Percentiles rank a stretch among this genome's conserved stretches.
phyloP scores from a whole-genome alignment of 1,140 invertebrate species.

The Andricus grossulariae region DNA sequence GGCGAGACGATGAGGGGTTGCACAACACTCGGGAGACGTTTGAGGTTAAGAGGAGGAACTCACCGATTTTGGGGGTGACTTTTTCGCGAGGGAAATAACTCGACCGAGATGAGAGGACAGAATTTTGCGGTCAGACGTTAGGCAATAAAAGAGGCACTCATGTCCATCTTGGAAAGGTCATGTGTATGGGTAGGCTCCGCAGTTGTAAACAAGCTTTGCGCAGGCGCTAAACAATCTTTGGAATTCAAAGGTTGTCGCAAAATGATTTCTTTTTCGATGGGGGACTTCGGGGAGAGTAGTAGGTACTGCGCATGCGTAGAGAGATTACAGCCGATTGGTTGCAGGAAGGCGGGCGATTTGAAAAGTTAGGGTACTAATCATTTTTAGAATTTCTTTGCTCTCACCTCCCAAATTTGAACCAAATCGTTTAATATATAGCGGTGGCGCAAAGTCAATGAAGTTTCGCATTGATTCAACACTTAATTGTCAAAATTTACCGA shows the following conservation, averaged over 20 bases:
- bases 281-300: too few species aligned
- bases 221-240: constrained; percentile 66
- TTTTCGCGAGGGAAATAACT: constrained; percentile 3
- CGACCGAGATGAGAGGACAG: constrained; percentile 32
- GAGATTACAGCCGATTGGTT: not conserved
- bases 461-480: too few species aligned
- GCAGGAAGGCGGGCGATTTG: not conserved
- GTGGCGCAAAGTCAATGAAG: too few species aligned
- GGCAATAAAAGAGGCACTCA: constrained; percentile 65
- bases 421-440: too few species aligned
- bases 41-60: not conserved
- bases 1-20: not conserved
- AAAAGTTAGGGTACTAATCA: not conserved
- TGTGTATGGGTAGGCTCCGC: constrained; percentile 72
- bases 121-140: constrained; percentile 52
- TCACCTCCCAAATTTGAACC: too few species aligned
- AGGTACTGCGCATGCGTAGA: not conserved
- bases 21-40: not conserved
- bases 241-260: not conserved
- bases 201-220: constrained; percentile 76
- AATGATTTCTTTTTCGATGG: constrained; percentile 6
- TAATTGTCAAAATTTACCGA: too few species aligned
- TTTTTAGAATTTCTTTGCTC: too few species aligned
- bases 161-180: constrained; percentile 77
- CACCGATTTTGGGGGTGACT: not conserved